Evolutionary conservation across 2,797 vertebrate genomes (phyloP).

Genomic region (Scleropages formosus): DNA sequence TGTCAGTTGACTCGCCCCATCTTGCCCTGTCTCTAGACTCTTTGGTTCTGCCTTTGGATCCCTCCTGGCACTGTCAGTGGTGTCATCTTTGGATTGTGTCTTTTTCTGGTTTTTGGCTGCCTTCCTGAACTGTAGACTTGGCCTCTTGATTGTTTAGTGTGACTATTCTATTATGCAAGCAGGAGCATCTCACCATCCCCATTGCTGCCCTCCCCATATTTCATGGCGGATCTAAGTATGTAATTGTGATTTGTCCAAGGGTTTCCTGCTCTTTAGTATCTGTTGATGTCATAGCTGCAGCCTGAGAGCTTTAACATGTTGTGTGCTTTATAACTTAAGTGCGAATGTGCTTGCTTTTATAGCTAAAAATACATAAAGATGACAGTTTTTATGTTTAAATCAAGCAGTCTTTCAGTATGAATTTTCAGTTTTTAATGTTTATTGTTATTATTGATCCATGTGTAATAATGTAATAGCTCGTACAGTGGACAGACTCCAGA

Average conservation of each 20-base stretch:
- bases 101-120: background rate
- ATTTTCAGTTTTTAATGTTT: no score
- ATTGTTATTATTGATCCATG: no score
- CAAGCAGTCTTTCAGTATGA: no score
- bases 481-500: no score
- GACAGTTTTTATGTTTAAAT: no score
- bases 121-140: background rate
- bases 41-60: background rate
- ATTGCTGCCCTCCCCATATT: background rate
- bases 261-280: background rate
- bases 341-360: no score
- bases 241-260: slow-evolving; percentile 15
- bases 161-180: background rate
- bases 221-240: background rate
- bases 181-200: background rate
- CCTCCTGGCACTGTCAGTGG: background rate
- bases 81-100: no score
- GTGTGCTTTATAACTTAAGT: background rate
- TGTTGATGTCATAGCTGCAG: background rate
- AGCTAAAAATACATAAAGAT: no score
- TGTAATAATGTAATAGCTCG: no score
- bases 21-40: background rate
- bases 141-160: background rate
- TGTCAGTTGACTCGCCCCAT: no score
- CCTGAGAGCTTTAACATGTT: background rate